Base-by-base conservation (phyloP, 2,113 vertebrate species). In the Scytalopus superciliaris region DNA sequence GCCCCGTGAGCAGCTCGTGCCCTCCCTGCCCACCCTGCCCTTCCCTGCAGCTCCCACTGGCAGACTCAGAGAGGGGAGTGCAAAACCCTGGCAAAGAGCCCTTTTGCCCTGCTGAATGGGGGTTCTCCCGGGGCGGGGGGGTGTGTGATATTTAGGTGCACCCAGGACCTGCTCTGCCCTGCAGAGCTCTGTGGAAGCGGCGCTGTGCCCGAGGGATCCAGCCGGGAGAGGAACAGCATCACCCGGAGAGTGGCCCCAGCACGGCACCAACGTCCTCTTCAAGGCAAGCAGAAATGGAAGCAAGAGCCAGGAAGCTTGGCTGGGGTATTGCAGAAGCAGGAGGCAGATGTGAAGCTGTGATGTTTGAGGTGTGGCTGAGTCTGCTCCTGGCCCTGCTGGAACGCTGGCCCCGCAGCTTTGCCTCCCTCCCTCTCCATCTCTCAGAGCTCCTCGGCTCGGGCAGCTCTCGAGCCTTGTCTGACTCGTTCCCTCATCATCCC, bases 131-230 rank as follows among this genome's bases (percentile, higher is more conserved):
- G 27, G n/a, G 13, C 3, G 9, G 9, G 4, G 5, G 40, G 40
- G 40, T 42, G 40, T 42, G 22, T 18, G 28, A 1, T 0, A 6
- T 0, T 2, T 7, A 33, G 45, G 25, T 1, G 7, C 53, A 0
- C 9, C 73, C 16, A 3, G 82, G 45, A 22, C 1, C 62, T 1
- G 60, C 60, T 55, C 47, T 9, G 45, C 72, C 37, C 66, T 13
- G 73, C 39, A 35, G 69, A 21, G 2, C 3, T 1, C n/a, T 21
- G 31, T 6, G 57, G 53, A 16, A 12, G 1, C 5, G 1, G 25
- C 3, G 7, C 55, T 3, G 17, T 19, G 31, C 66, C 55, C 2
- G 1, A 10, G 69, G 2, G 14, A 12, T 35, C 10, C 39, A 1
- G 60, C 39, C 37, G 4, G 1, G 39, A 2, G 40, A 81, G 57